Base-by-base conservation (phyloP, 37 sponge, comb jelly and placozoan species). In the Agelas oroides region DNA sequence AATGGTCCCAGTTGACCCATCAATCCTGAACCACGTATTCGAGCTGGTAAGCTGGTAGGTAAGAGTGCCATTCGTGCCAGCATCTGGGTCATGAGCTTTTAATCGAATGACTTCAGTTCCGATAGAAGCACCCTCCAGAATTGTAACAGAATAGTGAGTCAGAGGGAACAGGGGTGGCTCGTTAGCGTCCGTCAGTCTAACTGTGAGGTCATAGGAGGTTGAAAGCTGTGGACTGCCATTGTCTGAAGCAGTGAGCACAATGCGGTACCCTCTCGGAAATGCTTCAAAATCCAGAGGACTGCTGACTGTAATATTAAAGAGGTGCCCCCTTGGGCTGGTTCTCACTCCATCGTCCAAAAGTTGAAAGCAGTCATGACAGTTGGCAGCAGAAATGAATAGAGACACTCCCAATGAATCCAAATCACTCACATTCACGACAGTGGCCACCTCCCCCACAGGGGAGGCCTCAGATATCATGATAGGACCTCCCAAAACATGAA, bases 221-320 rank as follows among this genome's bases (percentile, higher is more conserved):
- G 83, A 58, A 0, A 86, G 81, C 0, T 52, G 62, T 6, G 88
- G 84, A 13, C n/a, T 54, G 18, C 78, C 86, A 35, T 53, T 52
- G 46, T 89, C 94, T 56, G 59, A 65, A 40, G 94, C 94, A 37
- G 41, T 73, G 1, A 94, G 64, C 1, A 53, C 59, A 8, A 94
- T 14, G 32, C 36, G 24, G 32, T 77, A 70, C n/a, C 86, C 86
- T 80, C 56, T 16, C 14, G 86, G 81, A 37, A 24, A 39, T 39
- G 63, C 41, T 86, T 90, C 90, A 79, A 73, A 87, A 67, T 94
- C 80, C 16, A 94, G 70, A 3, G 70, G 32, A 21, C 62, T 23
- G 59, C 21, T 71, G 20, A 79, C 64, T 19, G 33, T 53, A 32
- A 87, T 62, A 53, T 52, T n/a, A 59, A 59, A 73, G 46, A 46